Evolutionary conservation across 2,797 vertebrate species (phyloP).

Genomic region (Pseudochromis fuscus): DNA sequence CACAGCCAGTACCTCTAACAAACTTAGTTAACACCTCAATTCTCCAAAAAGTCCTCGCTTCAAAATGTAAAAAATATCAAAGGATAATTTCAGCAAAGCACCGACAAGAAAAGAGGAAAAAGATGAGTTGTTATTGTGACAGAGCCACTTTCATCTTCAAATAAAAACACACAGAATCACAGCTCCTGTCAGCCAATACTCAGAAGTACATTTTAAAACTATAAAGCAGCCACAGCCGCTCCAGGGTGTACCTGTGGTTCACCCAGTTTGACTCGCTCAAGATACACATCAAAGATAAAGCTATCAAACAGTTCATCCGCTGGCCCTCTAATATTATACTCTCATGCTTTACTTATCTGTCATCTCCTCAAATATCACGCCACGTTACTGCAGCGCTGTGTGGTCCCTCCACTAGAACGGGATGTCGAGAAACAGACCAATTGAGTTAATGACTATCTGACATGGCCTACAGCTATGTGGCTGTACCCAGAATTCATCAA

Average conservation of each 20-base stretch:
- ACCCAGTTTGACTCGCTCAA: slow-evolving; percentile 50
- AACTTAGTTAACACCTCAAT: neutral
- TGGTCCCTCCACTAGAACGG: slow-evolving; percentile 66
- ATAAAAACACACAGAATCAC: slow-evolving; percentile 21
- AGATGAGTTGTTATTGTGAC: slow-evolving; percentile 3
- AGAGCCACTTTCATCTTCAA: slow-evolving; percentile 46
- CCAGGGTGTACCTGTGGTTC: slow-evolving; percentile 59
- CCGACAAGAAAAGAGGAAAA: slow-evolving; percentile 28
- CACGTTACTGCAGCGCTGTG: slow-evolving; percentile 70
- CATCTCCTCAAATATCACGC: slow-evolving; percentile 63
- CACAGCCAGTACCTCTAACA: neutral
- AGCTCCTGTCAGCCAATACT: slow-evolving; percentile 22
- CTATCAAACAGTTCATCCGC: slow-evolving; percentile 76
- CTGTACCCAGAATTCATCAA: slow-evolving; percentile 76
- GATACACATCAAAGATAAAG: slow-evolving; percentile 69
- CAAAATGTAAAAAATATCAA: slow-evolving; percentile 8
- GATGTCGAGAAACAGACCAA: slow-evolving; percentile 61
- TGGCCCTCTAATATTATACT: slow-evolving; percentile 68
- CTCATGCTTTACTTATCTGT: slow-evolving; percentile 63
- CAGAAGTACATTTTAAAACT: slow-evolving; percentile 43
- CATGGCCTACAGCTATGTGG: slow-evolving; percentile 67
- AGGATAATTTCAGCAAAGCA: slow-evolving; percentile 3
- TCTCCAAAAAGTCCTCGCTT: slow-evolving; percentile 1
- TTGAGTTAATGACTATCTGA: slow-evolving; percentile 74
- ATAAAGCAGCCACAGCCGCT: slow-evolving; percentile 60